Base-by-base conservation (phyloP, 2,797 vertebrate genomes). In the Cyprinodon diabolis region DNA sequence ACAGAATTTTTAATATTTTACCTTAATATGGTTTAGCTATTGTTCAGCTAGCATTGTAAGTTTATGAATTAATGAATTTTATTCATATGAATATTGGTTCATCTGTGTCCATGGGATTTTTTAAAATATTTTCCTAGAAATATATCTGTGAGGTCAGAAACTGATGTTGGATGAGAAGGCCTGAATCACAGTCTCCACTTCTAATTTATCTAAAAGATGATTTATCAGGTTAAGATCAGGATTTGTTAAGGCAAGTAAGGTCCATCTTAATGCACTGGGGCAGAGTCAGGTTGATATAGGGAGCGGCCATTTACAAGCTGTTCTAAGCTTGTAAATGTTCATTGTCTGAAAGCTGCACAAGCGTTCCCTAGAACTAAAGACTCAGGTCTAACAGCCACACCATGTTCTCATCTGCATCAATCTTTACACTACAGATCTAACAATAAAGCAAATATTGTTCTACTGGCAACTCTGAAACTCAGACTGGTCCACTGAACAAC, bases 151-250 rank as follows among this genome's bases (percentile, higher is more conserved):
- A 12, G 37, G 60, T 63, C 60, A 43, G 21, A n/a, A 19, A 21
- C 60, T 43, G 19, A 5, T 21, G 60, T 43, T 40, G 60, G 60
- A 43, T 37, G 17, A 6, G 37, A 63, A n/a, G 37, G 6, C 37
- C 10, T 63, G 60, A 4, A 9, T 63, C 60, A 63, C 60, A 62
- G 58, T 40, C 17, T 62, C 37, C 58, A 62, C 58, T 62, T 43
- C 58, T 62, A 62, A 19, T 40, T 40, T 54, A 43, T 43, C 40
- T 43, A 5, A 54, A 54, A 54, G 5, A 54, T 6, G 19, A 21
- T 54, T 37, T 40, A 40, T 21, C 58, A 40, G 35, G 58, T n/a
- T 55, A 8, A 63, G 37, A 37, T 21, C 35, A 21, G 60, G 6
- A n/a, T 55, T 55, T 55, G 1, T n/a, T 21, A 21, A n/a, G 52